phyloP scores from a whole-genome alignment of 2,888 invertebrate genomes.

The Melieria crassipennis region DNA sequence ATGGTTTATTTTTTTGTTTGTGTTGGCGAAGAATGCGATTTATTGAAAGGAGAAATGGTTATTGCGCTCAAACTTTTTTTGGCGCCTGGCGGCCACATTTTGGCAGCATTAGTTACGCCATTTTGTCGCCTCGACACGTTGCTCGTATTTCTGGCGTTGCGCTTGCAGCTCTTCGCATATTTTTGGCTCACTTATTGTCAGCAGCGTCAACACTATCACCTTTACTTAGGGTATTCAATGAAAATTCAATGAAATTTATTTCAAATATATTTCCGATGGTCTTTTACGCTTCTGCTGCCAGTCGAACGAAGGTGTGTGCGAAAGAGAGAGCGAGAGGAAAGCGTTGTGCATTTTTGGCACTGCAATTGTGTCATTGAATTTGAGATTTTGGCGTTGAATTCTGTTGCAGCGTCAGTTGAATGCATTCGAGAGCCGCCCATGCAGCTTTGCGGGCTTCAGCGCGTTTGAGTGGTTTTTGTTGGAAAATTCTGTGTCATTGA shows the following conservation, averaged over 20 bases:
- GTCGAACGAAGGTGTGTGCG: neutral
- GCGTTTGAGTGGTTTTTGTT: conserved; percentile 19
- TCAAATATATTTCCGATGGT: neutral
- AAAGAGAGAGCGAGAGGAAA: neutral
- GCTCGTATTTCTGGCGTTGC: too few species aligned
- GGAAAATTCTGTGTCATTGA: conserved; percentile 33
- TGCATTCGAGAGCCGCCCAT: conserved; percentile 8
- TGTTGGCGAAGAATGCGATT: too few species aligned
- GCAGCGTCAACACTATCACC: too few species aligned
- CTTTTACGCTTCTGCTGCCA: neutral
- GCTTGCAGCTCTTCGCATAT: too few species aligned
- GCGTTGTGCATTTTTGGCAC: neutral
- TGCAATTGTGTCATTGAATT: conserved; percentile 24
- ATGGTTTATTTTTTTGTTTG: too few species aligned
- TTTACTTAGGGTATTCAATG: conserved; percentile 11
- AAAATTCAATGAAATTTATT: conserved; percentile 19
- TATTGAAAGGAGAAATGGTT: too few species aligned
- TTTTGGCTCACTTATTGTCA: too few species aligned
- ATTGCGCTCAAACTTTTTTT: too few species aligned
- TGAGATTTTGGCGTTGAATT: conserved; percentile 33
- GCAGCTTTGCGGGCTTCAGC: neutral
- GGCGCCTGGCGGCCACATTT: too few species aligned
- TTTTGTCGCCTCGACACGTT: too few species aligned
- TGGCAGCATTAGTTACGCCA: too few species aligned
- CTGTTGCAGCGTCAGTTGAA: conserved; percentile 12